Percentiles rank a stretch among this genome's conserved stretches.
These are phyloP conservation scores for Drosophila lutescens DNA, from an alignment of 2,888 invertebrate species.

Conservation along the genomic window DNA sequence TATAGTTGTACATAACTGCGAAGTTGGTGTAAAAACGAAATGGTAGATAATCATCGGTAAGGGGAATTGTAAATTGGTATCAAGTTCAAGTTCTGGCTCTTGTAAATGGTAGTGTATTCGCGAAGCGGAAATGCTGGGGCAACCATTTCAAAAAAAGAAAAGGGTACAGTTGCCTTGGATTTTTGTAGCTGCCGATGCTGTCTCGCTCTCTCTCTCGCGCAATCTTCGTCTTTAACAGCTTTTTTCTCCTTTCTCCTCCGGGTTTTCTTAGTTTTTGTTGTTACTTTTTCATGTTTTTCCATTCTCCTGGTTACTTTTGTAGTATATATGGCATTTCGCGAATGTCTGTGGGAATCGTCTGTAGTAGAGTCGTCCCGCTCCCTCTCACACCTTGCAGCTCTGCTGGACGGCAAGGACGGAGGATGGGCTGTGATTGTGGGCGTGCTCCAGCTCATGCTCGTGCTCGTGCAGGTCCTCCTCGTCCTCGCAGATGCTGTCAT, in stretches of 20 bases:
- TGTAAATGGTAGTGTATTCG: conserved; percentile 74
- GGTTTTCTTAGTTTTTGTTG: conserved; percentile 30
- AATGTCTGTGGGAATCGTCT: conserved; percentile 34
- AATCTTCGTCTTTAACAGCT: conserved; percentile 20
- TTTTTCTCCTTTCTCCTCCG: conserved; percentile 32
- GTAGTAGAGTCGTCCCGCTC: conserved; percentile 12
- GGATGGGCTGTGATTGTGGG: conserved; percentile 50
- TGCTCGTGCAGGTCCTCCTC: conserved; percentile 74
- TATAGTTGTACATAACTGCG: conserved; percentile 26
- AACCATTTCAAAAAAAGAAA: conserved; percentile 21
- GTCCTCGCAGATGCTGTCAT: conserved; percentile 85
- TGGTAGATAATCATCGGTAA: conserved; percentile 26
- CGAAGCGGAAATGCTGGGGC: conserved; percentile 62
- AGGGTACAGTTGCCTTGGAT: conserved; percentile 58
- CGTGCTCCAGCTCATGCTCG: conserved; percentile 81
- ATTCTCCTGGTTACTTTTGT: conserved; percentile 25
- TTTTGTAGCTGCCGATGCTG: conserved; percentile 47
- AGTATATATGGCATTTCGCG: conserved; percentile 61
- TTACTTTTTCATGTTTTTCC: conserved; percentile 40
- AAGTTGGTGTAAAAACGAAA: conserved; percentile 40
- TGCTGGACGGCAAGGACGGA: conserved; percentile 62
- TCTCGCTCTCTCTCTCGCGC: conserved; percentile 41
- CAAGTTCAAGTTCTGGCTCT: conserved; percentile 48
- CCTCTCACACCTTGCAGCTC: conserved; percentile 68
- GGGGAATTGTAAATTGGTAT: conserved; percentile 64